Percentiles rank a stretch among this genome's conserved stretches.
Conservation (phyloP, 2,888 invertebrate species). For the Hyposoter dolosus region DNA sequence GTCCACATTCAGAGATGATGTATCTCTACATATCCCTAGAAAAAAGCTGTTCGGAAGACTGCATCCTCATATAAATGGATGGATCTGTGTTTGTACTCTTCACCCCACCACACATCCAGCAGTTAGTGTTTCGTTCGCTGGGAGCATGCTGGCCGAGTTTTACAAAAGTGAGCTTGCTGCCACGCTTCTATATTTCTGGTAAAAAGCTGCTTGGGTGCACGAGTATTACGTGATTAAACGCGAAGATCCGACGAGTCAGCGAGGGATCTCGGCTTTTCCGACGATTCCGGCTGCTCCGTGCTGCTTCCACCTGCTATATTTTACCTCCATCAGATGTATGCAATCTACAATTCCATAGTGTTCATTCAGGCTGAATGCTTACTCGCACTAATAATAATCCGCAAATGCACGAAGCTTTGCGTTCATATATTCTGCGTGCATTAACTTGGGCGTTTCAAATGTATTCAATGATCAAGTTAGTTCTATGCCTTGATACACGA, state of each 20-base stretch:
- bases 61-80: neutral
- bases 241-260: conserved; percentile 62
- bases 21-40: conserved; percentile 9
- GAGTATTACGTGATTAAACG: conserved; percentile 55
- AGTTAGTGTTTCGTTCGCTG: neutral
- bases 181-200: conserved; percentile 9
- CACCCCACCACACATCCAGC: conserved; percentile 11
- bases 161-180: conserved; percentile 37
- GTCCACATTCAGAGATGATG: conserved; percentile 32
- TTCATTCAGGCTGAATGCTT: conserved; percentile 32
- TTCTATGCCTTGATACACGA: conserved; percentile 2
- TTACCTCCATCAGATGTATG: neutral
- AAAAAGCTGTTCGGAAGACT: conserved; percentile 12
- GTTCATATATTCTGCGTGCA: conserved; percentile 5
- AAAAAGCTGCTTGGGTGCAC: conserved; percentile 20
- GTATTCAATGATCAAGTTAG: conserved; percentile 32
- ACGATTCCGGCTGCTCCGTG: conserved; percentile 23
- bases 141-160: conserved; percentile 39
- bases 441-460: conserved; percentile 34
- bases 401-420: conserved; percentile 45
- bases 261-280: conserved; percentile 34
- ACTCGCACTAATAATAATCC: conserved; percentile 53
- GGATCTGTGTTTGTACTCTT: neutral
- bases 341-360: conserved; percentile 29
- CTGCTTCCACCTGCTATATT: neutral